These are phyloP conservation scores for Ametastegia equiseti DNA, from an alignment of 2,888 invertebrate species.

Conservation along the genomic window DNA sequence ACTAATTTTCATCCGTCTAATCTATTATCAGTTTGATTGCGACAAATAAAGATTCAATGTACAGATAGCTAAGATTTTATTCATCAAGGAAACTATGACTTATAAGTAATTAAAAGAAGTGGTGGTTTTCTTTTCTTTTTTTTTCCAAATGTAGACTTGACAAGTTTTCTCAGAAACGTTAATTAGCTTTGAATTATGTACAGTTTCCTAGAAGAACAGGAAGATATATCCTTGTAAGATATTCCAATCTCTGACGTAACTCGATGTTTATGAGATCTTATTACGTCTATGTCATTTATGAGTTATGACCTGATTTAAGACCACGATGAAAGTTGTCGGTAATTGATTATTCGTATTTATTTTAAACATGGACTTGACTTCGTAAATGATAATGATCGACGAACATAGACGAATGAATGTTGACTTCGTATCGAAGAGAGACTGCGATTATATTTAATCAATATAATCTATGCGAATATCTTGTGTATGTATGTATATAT, in stretches of 20 bases:
- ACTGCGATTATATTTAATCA: not conserved
- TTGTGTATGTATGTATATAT: too few relatives aligned
- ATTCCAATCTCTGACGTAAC: not conserved
- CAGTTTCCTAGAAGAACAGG: not conserved
- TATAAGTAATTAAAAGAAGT: too few relatives aligned
- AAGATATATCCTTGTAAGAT: not conserved
- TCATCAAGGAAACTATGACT: too few relatives aligned
- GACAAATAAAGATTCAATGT: not conserved
- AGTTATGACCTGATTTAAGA: not conserved
- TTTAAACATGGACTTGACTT: not conserved
- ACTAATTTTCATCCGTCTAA: not conserved
- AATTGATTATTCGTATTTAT: not conserved
- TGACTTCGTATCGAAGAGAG: not conserved
- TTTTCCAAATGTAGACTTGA: too few relatives aligned
- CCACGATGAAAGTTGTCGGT: not conserved
- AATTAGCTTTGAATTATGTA: not conserved
- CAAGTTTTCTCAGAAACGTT: too few relatives aligned
- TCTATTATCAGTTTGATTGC: not conserved
- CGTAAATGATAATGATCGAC: not conserved
- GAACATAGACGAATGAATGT: not conserved
- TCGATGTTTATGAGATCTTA: not conserved
- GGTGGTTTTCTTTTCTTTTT: too few relatives aligned
- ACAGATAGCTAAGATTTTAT: not conserved
- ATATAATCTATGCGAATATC: not conserved
- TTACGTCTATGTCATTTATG: not conserved